Conservation (phyloP, 2,113 vertebrate species). For the Rhinopomastus cyanomelas region DNA sequence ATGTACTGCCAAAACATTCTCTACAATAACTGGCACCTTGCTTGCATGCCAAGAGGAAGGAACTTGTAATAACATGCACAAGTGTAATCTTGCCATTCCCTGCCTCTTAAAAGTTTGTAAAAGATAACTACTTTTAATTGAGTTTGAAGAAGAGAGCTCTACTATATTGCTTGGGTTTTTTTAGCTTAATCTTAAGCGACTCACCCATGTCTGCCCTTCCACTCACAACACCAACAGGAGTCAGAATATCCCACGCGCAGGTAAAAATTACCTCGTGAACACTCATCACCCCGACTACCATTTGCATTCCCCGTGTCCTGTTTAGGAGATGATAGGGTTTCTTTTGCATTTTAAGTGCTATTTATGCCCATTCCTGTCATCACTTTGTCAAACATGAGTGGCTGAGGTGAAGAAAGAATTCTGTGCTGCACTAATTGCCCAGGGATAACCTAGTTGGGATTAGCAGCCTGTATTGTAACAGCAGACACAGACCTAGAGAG, state of each 20-base stretch:
- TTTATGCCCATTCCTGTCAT: background rate
- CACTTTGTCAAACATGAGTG: background rate
- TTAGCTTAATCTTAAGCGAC: background rate
- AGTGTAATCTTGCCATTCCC: constrained; percentile 25
- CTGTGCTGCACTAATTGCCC: background rate
- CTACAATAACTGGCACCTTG: constrained; percentile 23
- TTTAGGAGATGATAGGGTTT: background rate
- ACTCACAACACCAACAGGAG: background rate
- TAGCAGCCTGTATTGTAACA: background rate
- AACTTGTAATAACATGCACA: constrained; percentile 39
- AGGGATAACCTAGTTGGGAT: background rate
- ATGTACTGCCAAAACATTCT: constrained; percentile 54
- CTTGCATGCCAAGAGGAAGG: constrained; percentile 33
- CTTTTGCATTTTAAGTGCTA: background rate
- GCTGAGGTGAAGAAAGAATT: background rate
- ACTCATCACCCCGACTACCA: background rate
- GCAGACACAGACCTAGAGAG: background rate
- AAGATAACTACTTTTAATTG: background rate
- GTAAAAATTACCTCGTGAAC: background rate
- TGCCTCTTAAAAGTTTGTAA: background rate
- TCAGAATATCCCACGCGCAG: background rate
- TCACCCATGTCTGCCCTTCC: background rate
- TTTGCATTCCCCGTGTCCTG: background rate
- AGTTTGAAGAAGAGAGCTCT: background rate
- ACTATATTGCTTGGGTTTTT: background rate